A percentile compares a stretch with the other conserved stretches of the same genome.
phyloP scores from a whole-genome alignment of 2,797 vertebrate species.

The Merluccius polli region DNA sequence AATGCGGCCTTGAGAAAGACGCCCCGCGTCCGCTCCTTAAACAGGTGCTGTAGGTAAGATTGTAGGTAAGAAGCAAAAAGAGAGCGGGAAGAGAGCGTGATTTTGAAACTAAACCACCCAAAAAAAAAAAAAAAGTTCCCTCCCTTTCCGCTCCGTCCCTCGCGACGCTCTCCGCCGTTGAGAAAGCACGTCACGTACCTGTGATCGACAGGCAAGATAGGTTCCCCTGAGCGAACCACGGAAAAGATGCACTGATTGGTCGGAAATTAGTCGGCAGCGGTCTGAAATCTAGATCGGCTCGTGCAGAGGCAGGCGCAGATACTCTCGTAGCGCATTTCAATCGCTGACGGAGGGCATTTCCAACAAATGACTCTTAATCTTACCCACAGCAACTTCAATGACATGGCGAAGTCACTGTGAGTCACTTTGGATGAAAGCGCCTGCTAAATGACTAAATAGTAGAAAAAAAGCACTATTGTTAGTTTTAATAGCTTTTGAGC shows the following conservation, averaged over 20 bases:
- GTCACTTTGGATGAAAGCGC: background rate
- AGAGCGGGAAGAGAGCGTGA: no score
- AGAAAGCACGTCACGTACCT: background rate
- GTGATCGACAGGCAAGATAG: background rate
- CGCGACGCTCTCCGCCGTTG: background rate
- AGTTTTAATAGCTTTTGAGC: background rate
- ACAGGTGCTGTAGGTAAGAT: no score
- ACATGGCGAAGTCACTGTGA: background rate
- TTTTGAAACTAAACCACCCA: no score
- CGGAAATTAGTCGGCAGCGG: background rate
- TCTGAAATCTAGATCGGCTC: no score
- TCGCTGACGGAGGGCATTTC: no score
- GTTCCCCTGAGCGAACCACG: background rate
- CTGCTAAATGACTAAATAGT: background rate
- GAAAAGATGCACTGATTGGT: background rate
- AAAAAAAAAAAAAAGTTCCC: no score
- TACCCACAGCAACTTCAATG: background rate
- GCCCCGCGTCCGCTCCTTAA: no score
- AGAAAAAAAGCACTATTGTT: background rate
- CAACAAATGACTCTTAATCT: background rate
- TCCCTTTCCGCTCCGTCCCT: background rate
- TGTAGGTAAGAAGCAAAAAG: no score
- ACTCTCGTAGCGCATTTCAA: no score
- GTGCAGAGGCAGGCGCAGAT: no score
- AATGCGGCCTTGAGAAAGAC: no score